Evolutionary conservation across 2,797 vertebrate genomes (phyloP).

Genomic region (Arctocebus calabarensis): DNA sequence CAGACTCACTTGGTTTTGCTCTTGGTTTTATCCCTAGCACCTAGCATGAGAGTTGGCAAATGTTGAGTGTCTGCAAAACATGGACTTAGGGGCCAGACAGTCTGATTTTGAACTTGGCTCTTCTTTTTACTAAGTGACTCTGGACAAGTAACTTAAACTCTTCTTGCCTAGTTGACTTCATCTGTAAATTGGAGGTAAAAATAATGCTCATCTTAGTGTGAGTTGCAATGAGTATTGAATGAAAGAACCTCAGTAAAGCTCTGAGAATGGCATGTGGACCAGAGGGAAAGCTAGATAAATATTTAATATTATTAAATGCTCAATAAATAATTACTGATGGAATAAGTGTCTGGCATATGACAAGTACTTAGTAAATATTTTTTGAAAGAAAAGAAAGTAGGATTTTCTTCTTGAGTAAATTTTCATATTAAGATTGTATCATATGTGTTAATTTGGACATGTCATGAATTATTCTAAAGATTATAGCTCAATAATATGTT

Average conservation of each 20-base stretch:
- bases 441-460: background rate
- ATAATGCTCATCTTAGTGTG: background rate
- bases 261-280: background rate
- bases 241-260: background rate
- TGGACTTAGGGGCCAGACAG: background rate
- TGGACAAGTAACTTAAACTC: background rate
- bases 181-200: background rate
- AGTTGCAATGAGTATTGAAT: constrained; percentile 2
- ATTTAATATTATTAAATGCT: constrained; percentile 61
- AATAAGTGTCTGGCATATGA: background rate
- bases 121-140: constrained; percentile 6
- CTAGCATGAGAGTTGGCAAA: background rate
- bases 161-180: background rate
- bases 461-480: constrained; percentile 43
- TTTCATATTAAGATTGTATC: background rate
- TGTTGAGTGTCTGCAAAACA: background rate
- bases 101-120: background rate
- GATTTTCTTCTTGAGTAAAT: constrained; percentile 21
- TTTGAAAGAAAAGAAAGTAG: constrained; percentile 25
- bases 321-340: constrained; percentile 42
- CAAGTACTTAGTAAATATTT: constrained; percentile 24
- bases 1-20: constrained; percentile 5
- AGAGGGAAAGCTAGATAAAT: background rate
- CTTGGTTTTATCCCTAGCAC: background rate
- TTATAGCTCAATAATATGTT: constrained; percentile 24